A percentile compares a stretch with the other conserved stretches of the same genome.
These are phyloP conservation scores for Gracilinanus agilis DNA, from an alignment of 2,113 vertebrate genomes.

Conservation along the genomic window DNA sequence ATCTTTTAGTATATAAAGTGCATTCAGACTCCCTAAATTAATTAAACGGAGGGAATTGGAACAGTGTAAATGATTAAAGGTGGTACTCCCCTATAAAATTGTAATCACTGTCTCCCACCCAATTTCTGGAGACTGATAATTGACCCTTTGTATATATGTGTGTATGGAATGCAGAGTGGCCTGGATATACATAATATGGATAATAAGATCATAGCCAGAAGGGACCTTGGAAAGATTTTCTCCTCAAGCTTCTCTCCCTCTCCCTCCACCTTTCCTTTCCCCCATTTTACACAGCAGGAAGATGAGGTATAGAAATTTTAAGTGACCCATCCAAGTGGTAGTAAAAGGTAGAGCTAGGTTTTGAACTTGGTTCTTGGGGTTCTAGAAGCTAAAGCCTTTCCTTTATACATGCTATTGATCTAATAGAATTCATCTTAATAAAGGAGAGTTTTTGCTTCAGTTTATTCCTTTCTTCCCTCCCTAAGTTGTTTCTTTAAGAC, in stretches of 20 bases:
- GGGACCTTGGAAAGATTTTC: background rate
- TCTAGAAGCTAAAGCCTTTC: background rate
- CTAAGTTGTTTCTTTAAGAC: background rate
- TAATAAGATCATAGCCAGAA: background rate
- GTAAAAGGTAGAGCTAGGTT: background rate
- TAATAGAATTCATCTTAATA: background rate
- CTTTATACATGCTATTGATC: background rate
- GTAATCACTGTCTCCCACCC: background rate
- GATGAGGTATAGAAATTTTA: background rate
- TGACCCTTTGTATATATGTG: background rate
- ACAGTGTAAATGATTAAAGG: fast-evolving
- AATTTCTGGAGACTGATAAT: background rate
- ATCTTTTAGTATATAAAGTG: background rate
- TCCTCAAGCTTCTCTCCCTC: background rate
- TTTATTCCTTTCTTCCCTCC: background rate
- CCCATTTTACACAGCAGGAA: background rate
- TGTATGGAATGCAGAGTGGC: background rate
- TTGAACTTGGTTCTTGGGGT: background rate
- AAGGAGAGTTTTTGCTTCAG: background rate
- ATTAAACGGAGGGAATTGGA: background rate
- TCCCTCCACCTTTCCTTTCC: background rate
- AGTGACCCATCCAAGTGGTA: background rate
- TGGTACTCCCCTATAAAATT: conserved; percentile 3
- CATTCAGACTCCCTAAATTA: conserved; percentile 26
- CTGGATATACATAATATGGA: background rate